Evolutionary conservation across 1,140 invertebrate species (phyloP).

Genomic region (Conopomorpha cramerella): DNA sequence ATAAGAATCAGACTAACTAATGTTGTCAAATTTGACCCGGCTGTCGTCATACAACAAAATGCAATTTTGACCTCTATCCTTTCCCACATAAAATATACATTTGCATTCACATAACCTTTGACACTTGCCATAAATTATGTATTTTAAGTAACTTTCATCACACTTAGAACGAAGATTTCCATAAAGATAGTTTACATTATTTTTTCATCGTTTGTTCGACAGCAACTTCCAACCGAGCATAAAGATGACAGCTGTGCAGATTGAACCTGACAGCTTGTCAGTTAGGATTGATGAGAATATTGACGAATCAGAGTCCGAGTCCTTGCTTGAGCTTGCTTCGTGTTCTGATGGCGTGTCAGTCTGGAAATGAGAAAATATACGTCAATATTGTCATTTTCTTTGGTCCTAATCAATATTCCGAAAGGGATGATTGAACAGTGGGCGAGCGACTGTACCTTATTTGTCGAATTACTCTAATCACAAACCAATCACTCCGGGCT

Average conservation of each 20-base stretch:
- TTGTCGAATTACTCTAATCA: too few species aligned
- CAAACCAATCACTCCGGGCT: too few species aligned
- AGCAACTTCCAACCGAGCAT: slow-evolving; percentile 54
- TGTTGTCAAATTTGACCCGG: too few species aligned
- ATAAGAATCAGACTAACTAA: too few species aligned
- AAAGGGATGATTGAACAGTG: too few species aligned
- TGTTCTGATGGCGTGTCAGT: slow-evolving; percentile 25
- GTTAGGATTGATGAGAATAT: slow-evolving; percentile 40
- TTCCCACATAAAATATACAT: not conserved
- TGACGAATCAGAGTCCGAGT: slow-evolving; percentile 16
- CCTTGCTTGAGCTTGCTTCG: slow-evolving; percentile 9
- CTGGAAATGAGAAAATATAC: slow-evolving; percentile 27
- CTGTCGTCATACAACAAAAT: too few species aligned
- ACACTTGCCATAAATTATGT: not conserved
- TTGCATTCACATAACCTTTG: not conserved
- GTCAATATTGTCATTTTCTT: too few species aligned
- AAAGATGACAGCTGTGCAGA: slow-evolving; percentile 50
- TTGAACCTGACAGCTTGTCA: slow-evolving; percentile 43
- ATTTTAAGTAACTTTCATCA: too few species aligned
- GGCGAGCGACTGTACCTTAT: too few species aligned
- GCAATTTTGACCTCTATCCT: not conserved
- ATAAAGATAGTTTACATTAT: not conserved
- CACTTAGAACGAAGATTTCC: too few species aligned
- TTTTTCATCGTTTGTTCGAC: slow-evolving; percentile 48
- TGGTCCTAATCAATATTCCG: too few species aligned